Base-by-base conservation (phyloP, 1,140 invertebrate species). In the Halesus radiatus region DNA sequence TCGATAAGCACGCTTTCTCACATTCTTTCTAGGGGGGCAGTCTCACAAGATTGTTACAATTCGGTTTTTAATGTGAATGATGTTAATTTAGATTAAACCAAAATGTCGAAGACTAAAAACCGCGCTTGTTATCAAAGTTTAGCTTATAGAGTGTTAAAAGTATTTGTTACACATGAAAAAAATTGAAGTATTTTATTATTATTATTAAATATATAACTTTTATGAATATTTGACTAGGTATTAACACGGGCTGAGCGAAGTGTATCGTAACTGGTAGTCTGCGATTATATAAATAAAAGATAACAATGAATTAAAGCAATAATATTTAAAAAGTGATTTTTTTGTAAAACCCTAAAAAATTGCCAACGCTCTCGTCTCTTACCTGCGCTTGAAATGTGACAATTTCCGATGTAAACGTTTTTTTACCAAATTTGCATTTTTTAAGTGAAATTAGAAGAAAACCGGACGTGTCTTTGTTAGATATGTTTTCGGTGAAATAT, bases 41-140 rank as follows among this genome's bases (percentile, higher is more conserved):
- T 78, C 62, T 66, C 54, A 53, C 54, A 73, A 64, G 56, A 64
- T 58, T 64, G 37, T 60, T 62, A 77, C 37, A 64, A 52, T 26
- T 26, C 29, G 50, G 53, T 74, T 60, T 58, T 79, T 70, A 64
- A 68, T 45, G 66, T 73, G 78, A 78, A 80, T 52, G 78, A 79
- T 80, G 66, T 58, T 80, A 83, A 83, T 83, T 82, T 83, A 83
- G 82, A 66, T 81, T 81, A 80, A 62, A 80, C 79, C 77, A 80
- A 83, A 83, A 81, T 83, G 82, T 78, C 80, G 80, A 81, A 81
- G 80, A 83, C 79, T 83, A 79, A 83, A 45, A 82, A 81, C 79
- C 78, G 80, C 80, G 82, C 82, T 83, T 83, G 82, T 83, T 83
- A 79, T 83, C 82, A 83, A 83, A 83, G 79, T 83, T 83, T 83